phyloP scores from a whole-genome alignment of 2,888 invertebrate species.

The Hemaris fuciformis region DNA sequence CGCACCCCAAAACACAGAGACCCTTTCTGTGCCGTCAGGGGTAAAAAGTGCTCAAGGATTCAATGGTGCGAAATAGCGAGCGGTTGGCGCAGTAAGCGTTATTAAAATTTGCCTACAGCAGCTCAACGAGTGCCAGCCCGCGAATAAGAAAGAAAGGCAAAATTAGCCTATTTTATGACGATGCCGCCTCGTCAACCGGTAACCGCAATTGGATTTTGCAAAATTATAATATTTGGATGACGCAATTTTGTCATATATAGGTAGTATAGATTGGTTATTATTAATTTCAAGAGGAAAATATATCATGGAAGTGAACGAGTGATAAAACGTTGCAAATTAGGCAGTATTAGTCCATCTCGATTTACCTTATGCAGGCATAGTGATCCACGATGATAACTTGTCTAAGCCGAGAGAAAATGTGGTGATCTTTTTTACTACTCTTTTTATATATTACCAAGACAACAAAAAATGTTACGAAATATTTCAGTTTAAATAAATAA shows the following conservation, averaged over 20 bases:
- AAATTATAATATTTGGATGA: neutral
- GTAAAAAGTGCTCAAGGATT: constrained; percentile 61
- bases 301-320: no score
- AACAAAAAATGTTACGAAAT: no score
- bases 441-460: no score
- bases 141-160: constrained; percentile 59
- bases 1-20: constrained; percentile 38
- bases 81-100: constrained; percentile 62
- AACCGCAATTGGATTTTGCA: constrained; percentile 11
- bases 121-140: constrained; percentile 55
- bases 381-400: no score
- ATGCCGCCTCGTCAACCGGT: constrained; percentile 51
- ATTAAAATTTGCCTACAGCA: constrained; percentile 70
- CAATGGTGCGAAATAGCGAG: constrained; percentile 63
- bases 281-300: no score
- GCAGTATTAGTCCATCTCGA: no score
- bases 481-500: no score
- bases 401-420: no score
- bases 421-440: no score
- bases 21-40: constrained; percentile 42
- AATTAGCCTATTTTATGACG: constrained; percentile 65
- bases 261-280: neutral
- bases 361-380: no score
- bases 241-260: neutral
- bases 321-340: no score